These are phyloP conservation scores for Achatina immaculata DNA, from an alignment of 1,140 invertebrate genomes.

Conservation along the genomic window DNA sequence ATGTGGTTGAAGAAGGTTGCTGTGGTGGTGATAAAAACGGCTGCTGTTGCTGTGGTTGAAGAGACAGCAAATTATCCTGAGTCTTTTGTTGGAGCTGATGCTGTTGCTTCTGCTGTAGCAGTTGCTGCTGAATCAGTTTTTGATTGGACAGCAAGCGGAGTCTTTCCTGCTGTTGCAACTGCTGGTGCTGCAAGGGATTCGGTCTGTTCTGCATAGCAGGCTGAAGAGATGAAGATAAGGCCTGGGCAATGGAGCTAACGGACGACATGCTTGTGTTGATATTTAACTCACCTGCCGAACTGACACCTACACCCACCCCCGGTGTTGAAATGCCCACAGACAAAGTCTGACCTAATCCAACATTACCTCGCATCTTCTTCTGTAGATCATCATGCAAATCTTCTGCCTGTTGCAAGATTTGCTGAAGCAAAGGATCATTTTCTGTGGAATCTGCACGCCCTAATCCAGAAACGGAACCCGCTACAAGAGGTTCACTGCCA, in stretches of 20 bases:
- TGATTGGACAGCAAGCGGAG: conserved; percentile 19
- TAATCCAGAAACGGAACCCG: conserved; percentile 15
- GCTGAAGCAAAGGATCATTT: conserved; percentile 58
- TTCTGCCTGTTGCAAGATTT: conserved; percentile 65
- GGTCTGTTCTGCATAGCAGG: conserved; percentile 11
- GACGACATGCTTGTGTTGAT: not conserved
- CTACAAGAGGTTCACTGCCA: conserved; percentile 21
- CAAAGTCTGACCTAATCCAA: not conserved
- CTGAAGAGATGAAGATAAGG: conserved; percentile 8
- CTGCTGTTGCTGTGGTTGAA: conserved; percentile 26
- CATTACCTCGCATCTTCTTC: conserved; percentile 11
- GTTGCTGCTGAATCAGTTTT: conserved; percentile 31
- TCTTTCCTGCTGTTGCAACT: not conserved
- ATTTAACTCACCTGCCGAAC: not conserved
- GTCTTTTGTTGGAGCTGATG: conserved; percentile 27
- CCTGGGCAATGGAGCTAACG: conserved; percentile 20
- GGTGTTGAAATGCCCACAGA: not conserved
- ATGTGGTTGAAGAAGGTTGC: conserved; percentile 24
- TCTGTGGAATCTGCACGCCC: conserved; percentile 40
- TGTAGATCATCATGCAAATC: conserved; percentile 62
- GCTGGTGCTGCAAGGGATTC: conserved; percentile 23
- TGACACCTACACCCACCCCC: not conserved
- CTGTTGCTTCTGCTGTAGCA: conserved; percentile 11
- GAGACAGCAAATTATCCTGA: conserved; percentile 11
- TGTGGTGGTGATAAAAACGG: conserved; percentile 28